phyloP scores from a whole-genome alignment of 1,140 invertebrate genomes.

The Pseudomyrmex concolor region DNA sequence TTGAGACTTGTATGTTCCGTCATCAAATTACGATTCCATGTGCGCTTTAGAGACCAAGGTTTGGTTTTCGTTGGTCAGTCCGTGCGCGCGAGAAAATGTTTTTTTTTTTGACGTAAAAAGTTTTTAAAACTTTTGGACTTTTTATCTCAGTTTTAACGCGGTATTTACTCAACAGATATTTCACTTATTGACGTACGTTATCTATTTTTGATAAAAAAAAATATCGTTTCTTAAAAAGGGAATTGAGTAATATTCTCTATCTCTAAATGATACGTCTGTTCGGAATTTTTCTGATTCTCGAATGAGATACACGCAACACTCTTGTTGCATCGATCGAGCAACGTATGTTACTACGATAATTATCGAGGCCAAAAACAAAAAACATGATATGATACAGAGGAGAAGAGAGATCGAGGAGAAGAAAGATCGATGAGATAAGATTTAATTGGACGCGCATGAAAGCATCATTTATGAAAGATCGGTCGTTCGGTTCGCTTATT shows the following conservation, averaged over 20 bases:
- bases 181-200: not conserved
- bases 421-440: constrained; percentile 20
- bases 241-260: not conserved
- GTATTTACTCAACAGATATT: not conserved
- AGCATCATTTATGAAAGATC: not conserved
- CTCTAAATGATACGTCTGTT: not conserved
- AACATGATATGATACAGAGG: not conserved
- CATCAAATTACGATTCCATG: constrained; percentile 50
- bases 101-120: too few relatives aligned
- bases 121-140: not conserved
- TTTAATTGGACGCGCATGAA: constrained; percentile 25
- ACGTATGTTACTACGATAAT: not conserved
- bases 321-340: not conserved
- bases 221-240: not conserved
- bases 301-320: not conserved
- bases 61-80: not conserved
- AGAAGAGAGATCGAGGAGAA: not conserved
- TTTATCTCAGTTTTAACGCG: not conserved
- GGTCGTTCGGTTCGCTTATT: not conserved
- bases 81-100: not conserved
- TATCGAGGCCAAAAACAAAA: not conserved
- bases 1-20: constrained; percentile 26
- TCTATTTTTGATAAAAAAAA: not conserved
- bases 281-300: not conserved
- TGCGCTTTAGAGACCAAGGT: not conserved